phyloP scores from a whole-genome alignment of 30 jellyfish, hydroid and myxozoan species.

The Aurelia sp. region DNA sequence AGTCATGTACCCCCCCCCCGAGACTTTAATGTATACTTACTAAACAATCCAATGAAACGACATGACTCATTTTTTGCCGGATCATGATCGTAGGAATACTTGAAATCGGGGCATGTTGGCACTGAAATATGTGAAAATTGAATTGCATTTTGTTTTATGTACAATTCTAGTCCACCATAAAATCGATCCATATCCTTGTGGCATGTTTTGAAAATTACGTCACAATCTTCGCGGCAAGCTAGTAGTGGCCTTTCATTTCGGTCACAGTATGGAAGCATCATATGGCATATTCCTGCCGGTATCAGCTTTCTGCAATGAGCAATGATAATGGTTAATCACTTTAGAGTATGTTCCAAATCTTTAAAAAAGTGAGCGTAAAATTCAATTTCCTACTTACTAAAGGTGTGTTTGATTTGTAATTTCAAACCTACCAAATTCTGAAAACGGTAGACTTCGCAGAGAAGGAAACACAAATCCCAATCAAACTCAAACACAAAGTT shows the following conservation, averaged over 20 bases:
- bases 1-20: too few relatives aligned
- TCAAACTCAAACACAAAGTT: too few relatives aligned
- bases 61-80: conserved; percentile 48
- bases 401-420: too few relatives aligned
- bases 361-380: too few relatives aligned
- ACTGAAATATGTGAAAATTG: conserved; percentile 67
- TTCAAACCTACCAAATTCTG: too few relatives aligned
- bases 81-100: conserved; percentile 42
- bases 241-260: conserved; percentile 24
- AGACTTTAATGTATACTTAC: conserved; percentile 27
- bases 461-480: too few relatives aligned
- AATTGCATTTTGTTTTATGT: conserved; percentile 22
- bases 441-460: too few relatives aligned
- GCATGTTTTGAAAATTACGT: conserved; percentile 24
- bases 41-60: conserved; percentile 34
- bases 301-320: conserved; percentile 33
- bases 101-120: conserved; percentile 68
- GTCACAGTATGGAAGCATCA: conserved; percentile 60
- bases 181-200: conserved; percentile 47
- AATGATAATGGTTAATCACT: too few relatives aligned
- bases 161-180: conserved; percentile 72
- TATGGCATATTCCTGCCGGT: conserved; percentile 64
- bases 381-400: too few relatives aligned
- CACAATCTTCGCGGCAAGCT: conserved; percentile 81
- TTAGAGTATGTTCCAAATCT: too few relatives aligned